A percentile compares a stretch with the other conserved stretches of the same genome.
These are phyloP conservation scores for Neodiprion virginianus DNA, from an alignment of 1,140 invertebrate species.

Conservation along the genomic window DNA sequence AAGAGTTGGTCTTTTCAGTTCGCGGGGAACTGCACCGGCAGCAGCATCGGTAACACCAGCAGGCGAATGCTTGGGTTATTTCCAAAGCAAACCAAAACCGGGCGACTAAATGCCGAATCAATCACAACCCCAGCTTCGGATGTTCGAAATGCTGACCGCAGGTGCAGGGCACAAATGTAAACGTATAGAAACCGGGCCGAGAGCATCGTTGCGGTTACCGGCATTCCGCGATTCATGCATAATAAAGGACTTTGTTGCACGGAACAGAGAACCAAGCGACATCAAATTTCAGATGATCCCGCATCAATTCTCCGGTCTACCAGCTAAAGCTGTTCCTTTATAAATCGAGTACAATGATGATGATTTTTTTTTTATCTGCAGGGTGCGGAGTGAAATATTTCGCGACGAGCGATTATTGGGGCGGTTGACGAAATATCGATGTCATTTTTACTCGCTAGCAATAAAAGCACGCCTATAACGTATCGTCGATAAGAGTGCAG, in stretches of 20 bases:
- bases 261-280: constrained; percentile 1
- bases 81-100: constrained; percentile 54
- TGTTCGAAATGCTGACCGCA: constrained; percentile 5
- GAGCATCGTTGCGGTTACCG: neutral
- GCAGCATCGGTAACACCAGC: neutral
- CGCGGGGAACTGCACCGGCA: neutral
- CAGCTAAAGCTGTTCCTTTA: too few relatives aligned
- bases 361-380: neutral
- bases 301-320: neutral
- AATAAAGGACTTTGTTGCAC: constrained; percentile 5
- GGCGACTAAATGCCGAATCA: constrained; percentile 51
- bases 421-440: neutral
- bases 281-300: neutral
- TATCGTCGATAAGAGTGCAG: too few relatives aligned
- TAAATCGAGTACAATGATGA: too few relatives aligned
- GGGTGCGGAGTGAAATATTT: neutral
- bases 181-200: neutral
- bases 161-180: neutral
- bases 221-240: neutral
- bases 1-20: constrained; percentile 5
- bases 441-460: neutral
- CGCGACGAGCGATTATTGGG: neutral
- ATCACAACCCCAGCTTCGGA: constrained; percentile 47
- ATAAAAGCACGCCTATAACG: neutral
- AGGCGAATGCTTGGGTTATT: constrained; percentile 49